phyloP scores from a whole-genome alignment of 2,113 vertebrate genomes.

The Channa maculata region DNA sequence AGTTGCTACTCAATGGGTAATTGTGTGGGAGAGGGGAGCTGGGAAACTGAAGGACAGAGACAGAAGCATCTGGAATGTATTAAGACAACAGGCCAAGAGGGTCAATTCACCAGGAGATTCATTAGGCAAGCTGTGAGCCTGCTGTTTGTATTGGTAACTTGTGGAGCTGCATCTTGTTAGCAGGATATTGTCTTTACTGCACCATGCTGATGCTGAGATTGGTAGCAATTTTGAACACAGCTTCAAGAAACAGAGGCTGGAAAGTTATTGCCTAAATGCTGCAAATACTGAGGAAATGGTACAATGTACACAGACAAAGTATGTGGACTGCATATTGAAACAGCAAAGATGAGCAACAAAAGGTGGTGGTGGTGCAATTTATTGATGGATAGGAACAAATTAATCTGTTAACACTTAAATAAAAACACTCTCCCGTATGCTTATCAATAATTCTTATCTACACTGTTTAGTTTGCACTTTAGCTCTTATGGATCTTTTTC shows the following conservation, averaged over 20 bases:
- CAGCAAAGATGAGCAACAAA: conserved; percentile 44
- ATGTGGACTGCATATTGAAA: conserved; percentile 10
- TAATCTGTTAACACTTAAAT: conserved; percentile 53
- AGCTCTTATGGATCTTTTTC: conserved; percentile 22
- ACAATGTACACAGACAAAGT: conserved; percentile 27
- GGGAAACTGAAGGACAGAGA: conserved; percentile 61
- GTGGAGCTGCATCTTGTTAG: conserved; percentile 60
- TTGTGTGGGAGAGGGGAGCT: conserved; percentile 49
- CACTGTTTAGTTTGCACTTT: conserved; percentile 25
- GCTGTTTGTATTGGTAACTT: conserved; percentile 70
- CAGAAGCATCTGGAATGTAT: conserved; percentile 72
- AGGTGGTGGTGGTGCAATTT: conserved; percentile 42
- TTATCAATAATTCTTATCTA: conserved; percentile 5
- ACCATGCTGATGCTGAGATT: conserved; percentile 58
- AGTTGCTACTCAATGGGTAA: conserved; percentile 57
- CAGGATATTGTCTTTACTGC: conserved; percentile 41
- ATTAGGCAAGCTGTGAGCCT: conserved; percentile 60
- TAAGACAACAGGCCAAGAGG: conserved; percentile 65
- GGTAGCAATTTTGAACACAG: conserved; percentile 50
- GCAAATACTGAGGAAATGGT: conserved; percentile 21
- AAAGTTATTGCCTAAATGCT: conserved; percentile 27
- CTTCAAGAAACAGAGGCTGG: conserved; percentile 36
- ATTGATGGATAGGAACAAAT: conserved; percentile 29
- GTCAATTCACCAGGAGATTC: conserved; percentile 60
- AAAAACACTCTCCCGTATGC: conserved; percentile 7